Base-by-base conservation (phyloP, 2,113 vertebrate species). In the Sinocyclocheilus anophthalmus region DNA sequence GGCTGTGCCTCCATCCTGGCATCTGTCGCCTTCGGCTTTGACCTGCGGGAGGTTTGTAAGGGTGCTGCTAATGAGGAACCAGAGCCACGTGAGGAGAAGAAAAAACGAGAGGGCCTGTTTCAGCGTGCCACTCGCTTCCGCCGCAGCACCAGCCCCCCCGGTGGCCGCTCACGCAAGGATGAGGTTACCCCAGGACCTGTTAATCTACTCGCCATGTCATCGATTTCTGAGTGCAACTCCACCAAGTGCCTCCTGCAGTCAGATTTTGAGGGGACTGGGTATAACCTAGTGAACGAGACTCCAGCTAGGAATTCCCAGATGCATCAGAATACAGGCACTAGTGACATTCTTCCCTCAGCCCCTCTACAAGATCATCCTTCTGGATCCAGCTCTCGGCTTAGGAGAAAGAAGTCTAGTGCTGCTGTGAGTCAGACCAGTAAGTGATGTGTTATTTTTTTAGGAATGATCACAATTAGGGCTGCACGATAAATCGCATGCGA, bases 1-100 rank as follows among this genome's bases (percentile, higher is more conserved):
- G 92, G 95, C 24, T 98, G 97, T 79, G 95, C 96, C 39, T 90
- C 95, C 0, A 88, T 99, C 63, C 94, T 99, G 88, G 97, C 97
- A 0, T 96, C 97, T 0, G 93, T 99, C 33, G 96, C 95, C 10
- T 92, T 99, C 45, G 97, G 98, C 22, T 93, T 95, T 4, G 97
- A 99, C 55, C 91, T 98, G 9, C 92, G 96, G 13, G 96, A 97
- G 81, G 93, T 96, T 2, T 92, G 94, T 8, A 95, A 87, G 82
- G 91, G 88, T 0, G 92, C 93, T 0, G 45, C 91, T 55, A 48
- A 89, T 0, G 91, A 94, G 0, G 96, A 97, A 61, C 91, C 90
- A 0, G 89, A 93, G 84, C 93, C 92, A 53, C 94, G 94, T 14
- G 96, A 96, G 24, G 97, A 97, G 84, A 96, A 94, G 93, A 97